Percentiles rank a stretch among this genome's conserved stretches.
phyloP scores from a whole-genome alignment of 2,888 invertebrate genomes.

The Disparrhopalites patrizii region DNA sequence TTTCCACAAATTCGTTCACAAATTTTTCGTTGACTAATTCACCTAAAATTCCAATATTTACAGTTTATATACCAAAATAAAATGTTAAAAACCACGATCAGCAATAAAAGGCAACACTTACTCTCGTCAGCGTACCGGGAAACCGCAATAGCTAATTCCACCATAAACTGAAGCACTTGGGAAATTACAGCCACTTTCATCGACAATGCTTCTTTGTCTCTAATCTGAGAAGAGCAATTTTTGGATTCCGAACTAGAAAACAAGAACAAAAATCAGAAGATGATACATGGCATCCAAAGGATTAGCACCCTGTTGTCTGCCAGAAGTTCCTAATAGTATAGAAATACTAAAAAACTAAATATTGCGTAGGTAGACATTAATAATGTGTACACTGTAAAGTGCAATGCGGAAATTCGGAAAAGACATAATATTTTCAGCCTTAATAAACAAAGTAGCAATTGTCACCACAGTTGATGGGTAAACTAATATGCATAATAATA shows the following conservation, averaged over 20 bases:
- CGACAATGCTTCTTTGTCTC: neutral
- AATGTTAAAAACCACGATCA: neutral
- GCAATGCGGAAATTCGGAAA: too few relatives aligned
- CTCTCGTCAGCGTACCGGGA: slow-evolving; percentile 17
- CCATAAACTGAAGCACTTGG: slow-evolving; percentile 17
- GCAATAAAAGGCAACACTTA: slow-evolving; percentile 2
- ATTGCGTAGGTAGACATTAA: too few relatives aligned
- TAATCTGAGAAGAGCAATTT: neutral
- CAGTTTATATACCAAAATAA: neutral
- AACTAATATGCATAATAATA: too few relatives aligned
- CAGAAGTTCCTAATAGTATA: too few relatives aligned
- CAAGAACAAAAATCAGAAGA: neutral
- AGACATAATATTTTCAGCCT: too few relatives aligned
- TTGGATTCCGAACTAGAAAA: neutral
- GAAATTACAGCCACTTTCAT: slow-evolving; percentile 21
- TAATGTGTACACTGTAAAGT: too few relatives aligned
- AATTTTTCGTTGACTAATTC: slow-evolving; percentile 23
- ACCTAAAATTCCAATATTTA: slow-evolving; percentile 15
- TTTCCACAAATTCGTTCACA: slow-evolving; percentile 13
- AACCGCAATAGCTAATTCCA: slow-evolving; percentile 24
- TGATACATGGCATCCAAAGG: too few relatives aligned
- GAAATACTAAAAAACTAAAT: too few relatives aligned
- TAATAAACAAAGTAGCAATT: too few relatives aligned
- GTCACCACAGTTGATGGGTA: too few relatives aligned
- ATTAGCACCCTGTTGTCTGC: too few relatives aligned